Evolutionary conservation across 2,113 vertebrate genomes (phyloP), one percentile per base, ranked within the genome.

Genomic region (Butorides virescens): DNA sequence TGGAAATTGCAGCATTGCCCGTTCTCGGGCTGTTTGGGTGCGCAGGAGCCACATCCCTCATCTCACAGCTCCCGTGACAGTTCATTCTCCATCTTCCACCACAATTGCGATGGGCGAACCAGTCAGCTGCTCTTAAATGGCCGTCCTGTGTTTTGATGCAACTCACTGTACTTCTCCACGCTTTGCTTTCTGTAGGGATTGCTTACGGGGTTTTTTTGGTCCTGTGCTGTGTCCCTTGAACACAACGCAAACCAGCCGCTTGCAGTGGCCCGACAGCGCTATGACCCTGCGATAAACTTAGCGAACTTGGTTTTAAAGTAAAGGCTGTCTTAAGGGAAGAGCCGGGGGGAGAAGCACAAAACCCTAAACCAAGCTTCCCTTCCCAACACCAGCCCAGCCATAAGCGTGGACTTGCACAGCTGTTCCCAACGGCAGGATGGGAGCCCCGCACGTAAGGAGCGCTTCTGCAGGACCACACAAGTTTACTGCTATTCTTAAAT

Each of bases 381-480:
- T 93, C 53, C 42, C 55, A 90, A 86, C 76, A 90, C 89, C 68
- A 93, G 62, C 95, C 58, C 71, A 78, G 80, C 94, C 87, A 10
- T 90, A 25, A 91, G 88, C 13, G 34, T 81, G 98, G 97, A 94
- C 80, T 95, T 92, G 93, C 88, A 89, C 92, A 96, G 97, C 91
- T 94, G 95, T 96, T 96, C 85, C 92, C 93, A 82, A 72, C 67
- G 59, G 81, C 90, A 59, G 63, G 23, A 34, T 58, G 0, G 4
- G 84, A 68, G 67, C 92, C 42, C 91, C 7, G 27, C 95, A 96
- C 52, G 21, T 94, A 95, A 89, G 61, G 67, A 97, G 74, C 8
- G 13, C 92, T 95, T 97, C 95, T 98, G 96, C 95, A 97, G 97
- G 98, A 97, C 97, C 98, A 98, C 98, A 97, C 98, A 98, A 92